Base-by-base conservation (phyloP, 2,113 vertebrate genomes). In the Pseudopodoces humilis region DNA sequence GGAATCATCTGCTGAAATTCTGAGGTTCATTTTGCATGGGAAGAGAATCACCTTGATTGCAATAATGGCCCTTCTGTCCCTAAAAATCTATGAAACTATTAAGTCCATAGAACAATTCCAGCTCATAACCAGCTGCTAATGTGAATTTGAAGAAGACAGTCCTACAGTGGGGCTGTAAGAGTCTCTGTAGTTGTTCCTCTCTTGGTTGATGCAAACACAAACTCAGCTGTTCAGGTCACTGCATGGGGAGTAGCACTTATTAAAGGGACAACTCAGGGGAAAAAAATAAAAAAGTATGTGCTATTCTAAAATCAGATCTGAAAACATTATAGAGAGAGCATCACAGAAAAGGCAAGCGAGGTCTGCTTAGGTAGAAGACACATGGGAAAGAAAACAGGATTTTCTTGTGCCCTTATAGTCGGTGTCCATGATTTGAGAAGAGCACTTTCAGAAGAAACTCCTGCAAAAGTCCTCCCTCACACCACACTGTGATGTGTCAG, bases 401-500 rank as follows among this genome's bases (percentile, higher is more conserved):
- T 92, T 72, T 72, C 72, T 56, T 64, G 4, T 64, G 52, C 13
- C 10, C 6, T 53, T 56, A 52, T 24, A 71, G 46, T 16, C 9
- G 0, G 3, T 56, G 15, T 30, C 44, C 1, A 1, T 22, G 6
- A 7, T 55, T 23, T 58, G 31, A 65, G 37, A 74, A 77, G 19
- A 44, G 13, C 20, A 25, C 15, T 53, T 65, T 13, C 4, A 58
- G 37, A 72, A 52, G 7, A 69, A 74, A 49, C 0, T 13, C 12
- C 21, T 80, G 25, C 46, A n/a, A 20, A 86, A 55, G 11, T 62
- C 31, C 30, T 47, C 22, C n/a, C 74, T 35, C 31, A 27, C 8
- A 24, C 7, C 18, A 37, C 1, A 1, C 1, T 25, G 3, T 28
- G 21, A 33, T 5, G 3, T 53, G 41, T 39, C 5, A 6, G 50